A percentile compares a stretch with the other conserved stretches of the same genome.
Evolutionary conservation across 2,888 invertebrate species (phyloP).

Genomic region (Biston stratarius): DNA sequence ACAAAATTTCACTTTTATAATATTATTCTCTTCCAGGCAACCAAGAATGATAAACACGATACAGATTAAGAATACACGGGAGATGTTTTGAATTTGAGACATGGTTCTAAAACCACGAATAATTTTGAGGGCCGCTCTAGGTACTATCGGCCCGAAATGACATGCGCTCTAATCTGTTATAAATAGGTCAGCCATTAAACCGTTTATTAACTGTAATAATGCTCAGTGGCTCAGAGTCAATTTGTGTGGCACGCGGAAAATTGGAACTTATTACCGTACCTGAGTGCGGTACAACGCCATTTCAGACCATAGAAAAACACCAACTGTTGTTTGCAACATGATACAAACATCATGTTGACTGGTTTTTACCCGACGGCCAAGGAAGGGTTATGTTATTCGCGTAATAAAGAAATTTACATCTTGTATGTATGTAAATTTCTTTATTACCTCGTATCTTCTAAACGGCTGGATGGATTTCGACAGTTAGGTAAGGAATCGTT

Average conservation of each 20-base stretch:
- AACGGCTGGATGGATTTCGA: too few relatives aligned
- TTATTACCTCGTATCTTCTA: too few relatives aligned
- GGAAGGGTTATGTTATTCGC: too few relatives aligned
- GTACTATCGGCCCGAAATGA: constrained; percentile 50
- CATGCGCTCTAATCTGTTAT: constrained; percentile 61
- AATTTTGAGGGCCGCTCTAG: constrained; percentile 38
- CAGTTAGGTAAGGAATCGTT: too few relatives aligned
- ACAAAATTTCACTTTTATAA: too few relatives aligned
- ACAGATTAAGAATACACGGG: too few relatives aligned
- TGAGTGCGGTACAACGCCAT: constrained; percentile 42
- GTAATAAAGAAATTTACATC: too few relatives aligned
- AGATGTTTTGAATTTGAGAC: constrained; percentile 24
- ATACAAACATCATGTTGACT: constrained; percentile 16
- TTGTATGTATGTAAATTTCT: too few relatives aligned
- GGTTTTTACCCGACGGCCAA: too few relatives aligned
- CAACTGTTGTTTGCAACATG: constrained; percentile 35
- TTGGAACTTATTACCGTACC: constrained; percentile 52
- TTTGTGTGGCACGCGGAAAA: constrained; percentile 64
- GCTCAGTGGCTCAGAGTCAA: constrained; percentile 63
- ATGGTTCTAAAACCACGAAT: constrained; percentile 42
- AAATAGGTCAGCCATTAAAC: constrained; percentile 65
- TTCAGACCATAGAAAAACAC: constrained; percentile 51
- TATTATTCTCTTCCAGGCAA: too few relatives aligned
- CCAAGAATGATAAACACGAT: too few relatives aligned
- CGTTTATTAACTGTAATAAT: constrained; percentile 67